Percentiles rank a stretch among this genome's conserved stretches.
Conservation (phyloP, 1,140 invertebrate genomes). For the Drosophila mojavensis region DNA sequence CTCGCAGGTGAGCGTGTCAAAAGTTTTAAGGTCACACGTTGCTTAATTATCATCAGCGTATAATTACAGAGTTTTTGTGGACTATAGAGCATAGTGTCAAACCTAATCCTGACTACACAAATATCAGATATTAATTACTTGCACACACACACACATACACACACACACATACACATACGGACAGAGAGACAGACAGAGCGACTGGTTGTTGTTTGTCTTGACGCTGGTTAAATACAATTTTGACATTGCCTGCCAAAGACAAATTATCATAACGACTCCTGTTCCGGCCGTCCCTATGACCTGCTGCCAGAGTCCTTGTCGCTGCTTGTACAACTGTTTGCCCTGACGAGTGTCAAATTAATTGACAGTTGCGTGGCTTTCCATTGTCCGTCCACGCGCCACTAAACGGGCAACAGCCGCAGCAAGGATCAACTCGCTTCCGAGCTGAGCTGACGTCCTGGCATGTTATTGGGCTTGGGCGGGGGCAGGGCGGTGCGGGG, state of each 20-base stretch:
- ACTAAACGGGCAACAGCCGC: slow-evolving; percentile 29
- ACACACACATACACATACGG: slow-evolving; percentile 1
- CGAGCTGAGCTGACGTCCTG: slow-evolving; percentile 9
- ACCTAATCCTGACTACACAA: slow-evolving; percentile 31
- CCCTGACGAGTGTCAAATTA: slow-evolving; percentile 39
- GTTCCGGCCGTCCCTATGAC: not conserved
- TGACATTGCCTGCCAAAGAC: slow-evolving; percentile 53
- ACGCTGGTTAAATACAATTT: slow-evolving; percentile 48
- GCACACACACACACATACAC: slow-evolving; percentile 15
- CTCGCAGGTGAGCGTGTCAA: slow-evolving; percentile 27
- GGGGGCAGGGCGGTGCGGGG: not conserved
- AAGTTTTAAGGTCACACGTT: slow-evolving; percentile 37
- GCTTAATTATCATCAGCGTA: slow-evolving; percentile 25
- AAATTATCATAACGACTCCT: slow-evolving; percentile 54
- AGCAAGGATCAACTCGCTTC: slow-evolving; percentile 27
- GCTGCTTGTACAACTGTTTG: slow-evolving; percentile 21
- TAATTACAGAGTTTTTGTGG: slow-evolving; percentile 29
- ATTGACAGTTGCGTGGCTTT: slow-evolving; percentile 42
- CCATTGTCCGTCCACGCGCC: slow-evolving; percentile 38
- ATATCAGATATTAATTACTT: slow-evolving; percentile 39
- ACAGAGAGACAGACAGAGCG: slow-evolving; percentile 15
- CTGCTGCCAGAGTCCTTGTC: slow-evolving; percentile 16
- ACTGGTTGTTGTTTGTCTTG: slow-evolving; percentile 19
- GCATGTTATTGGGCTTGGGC: slow-evolving; percentile 30
- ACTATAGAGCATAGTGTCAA: slow-evolving; percentile 11